A percentile compares a stretch with the other conserved stretches of the same genome.
Conservation (phyloP, 2,888 invertebrate genomes). For the Chironomus tentans region DNA sequence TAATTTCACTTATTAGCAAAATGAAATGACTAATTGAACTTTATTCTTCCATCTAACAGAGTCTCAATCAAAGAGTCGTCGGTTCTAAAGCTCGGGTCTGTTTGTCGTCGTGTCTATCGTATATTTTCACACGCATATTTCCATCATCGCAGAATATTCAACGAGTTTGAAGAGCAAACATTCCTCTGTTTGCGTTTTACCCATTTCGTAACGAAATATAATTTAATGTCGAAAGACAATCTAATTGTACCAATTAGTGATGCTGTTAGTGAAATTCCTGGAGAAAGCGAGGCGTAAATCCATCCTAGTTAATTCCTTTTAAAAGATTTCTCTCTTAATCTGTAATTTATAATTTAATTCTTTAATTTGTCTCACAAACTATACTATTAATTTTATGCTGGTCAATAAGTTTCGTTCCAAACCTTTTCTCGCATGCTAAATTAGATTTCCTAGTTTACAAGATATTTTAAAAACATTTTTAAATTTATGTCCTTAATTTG, state of each 20-base stretch:
- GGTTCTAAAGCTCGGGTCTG: conserved; percentile 95
- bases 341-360: background rate
- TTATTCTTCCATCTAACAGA: conserved; percentile 48
- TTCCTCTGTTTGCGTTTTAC: conserved; percentile 93
- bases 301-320: background rate
- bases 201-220: conserved; percentile 96
- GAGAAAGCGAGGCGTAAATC: conserved; percentile 47
- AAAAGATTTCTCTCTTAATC: background rate
- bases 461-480: too few relatives aligned
- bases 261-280: conserved; percentile 42
- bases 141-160: conserved; percentile 93
- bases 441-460: too few relatives aligned
- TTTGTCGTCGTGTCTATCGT: conserved; percentile 95
- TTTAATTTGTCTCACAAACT: background rate
- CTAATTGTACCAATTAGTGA: conserved; percentile 94
- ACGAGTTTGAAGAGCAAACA: conserved; percentile 95
- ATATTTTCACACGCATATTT: conserved; percentile 99
- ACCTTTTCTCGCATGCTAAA: too few relatives aligned
- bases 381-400: background rate
- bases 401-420: background rate
- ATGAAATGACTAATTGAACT: background rate
- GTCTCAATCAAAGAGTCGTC: conserved; percentile 99
- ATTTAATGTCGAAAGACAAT: conserved; percentile 96
- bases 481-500: too few relatives aligned
- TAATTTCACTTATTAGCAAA: too few relatives aligned